Evolutionary conservation across 2,797 vertebrate genomes (phyloP).

Genomic region (Acipenser ruthenus): DNA sequence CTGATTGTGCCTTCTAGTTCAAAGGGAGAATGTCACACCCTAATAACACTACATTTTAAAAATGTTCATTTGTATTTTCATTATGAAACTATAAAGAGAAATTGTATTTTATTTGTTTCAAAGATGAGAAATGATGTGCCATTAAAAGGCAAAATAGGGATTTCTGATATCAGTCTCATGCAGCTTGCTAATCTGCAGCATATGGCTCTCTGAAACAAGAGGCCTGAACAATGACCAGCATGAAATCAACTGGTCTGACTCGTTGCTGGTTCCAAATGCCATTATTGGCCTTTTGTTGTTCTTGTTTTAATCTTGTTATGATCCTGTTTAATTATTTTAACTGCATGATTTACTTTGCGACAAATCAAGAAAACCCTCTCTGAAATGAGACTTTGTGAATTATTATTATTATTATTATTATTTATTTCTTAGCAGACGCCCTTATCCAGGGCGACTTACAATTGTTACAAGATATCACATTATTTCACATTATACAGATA

Average conservation of each 20-base stretch:
- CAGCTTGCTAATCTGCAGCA: background rate
- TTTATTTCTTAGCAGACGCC: too few species aligned
- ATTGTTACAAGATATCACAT: too few species aligned
- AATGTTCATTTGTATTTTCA: background rate
- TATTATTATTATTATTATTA: too few species aligned
- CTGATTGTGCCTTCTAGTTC: background rate
- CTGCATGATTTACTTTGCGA: too few species aligned
- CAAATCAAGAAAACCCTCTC: too few species aligned
- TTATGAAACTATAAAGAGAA: background rate
- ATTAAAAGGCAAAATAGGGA: background rate
- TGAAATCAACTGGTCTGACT: constrained; percentile 22
- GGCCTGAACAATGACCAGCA: background rate
- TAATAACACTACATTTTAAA: background rate
- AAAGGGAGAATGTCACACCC: background rate
- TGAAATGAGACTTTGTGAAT: too few species aligned
- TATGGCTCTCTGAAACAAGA: background rate
- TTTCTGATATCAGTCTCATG: background rate
- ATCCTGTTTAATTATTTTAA: background rate
- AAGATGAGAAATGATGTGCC: background rate
- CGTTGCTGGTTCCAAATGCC: background rate
- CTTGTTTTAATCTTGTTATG: background rate
- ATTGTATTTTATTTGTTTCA: background rate
- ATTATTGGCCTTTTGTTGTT: background rate
- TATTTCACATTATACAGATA: too few species aligned
- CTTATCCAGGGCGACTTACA: too few species aligned